These are phyloP conservation scores for Anhinga anhinga DNA, from an alignment of 2,113 vertebrate genomes.

Conservation along the genomic window DNA sequence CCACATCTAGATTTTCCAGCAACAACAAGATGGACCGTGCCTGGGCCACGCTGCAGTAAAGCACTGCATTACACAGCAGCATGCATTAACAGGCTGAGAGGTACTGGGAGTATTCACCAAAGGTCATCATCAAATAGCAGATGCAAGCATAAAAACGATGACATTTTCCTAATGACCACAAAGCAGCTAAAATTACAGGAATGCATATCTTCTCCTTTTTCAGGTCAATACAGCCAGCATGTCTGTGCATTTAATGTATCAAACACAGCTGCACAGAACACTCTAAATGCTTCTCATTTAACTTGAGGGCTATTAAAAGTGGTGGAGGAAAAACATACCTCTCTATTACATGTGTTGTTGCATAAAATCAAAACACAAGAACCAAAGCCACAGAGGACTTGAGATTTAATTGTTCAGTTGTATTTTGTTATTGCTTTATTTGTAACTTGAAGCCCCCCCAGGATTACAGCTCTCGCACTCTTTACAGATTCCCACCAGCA, in stretches of 20 bases:
- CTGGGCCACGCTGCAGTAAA: neutral
- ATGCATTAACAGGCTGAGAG: neutral
- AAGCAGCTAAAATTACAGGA: slow-evolving; percentile 36
- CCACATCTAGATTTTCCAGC: neutral
- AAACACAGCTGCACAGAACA: slow-evolving; percentile 18
- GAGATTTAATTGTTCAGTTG: slow-evolving; percentile 53
- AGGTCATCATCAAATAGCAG: slow-evolving; percentile 22
- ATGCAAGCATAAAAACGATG: neutral
- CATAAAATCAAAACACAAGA: slow-evolving; percentile 46
- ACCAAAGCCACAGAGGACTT: neutral
- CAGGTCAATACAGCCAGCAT: neutral
- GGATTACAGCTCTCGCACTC: neutral
- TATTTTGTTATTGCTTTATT: slow-evolving; percentile 46
- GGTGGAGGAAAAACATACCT: neutral
- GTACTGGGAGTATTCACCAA: neutral
- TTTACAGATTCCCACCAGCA: neutral
- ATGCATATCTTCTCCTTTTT: slow-evolving; percentile 1
- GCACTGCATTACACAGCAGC: neutral
- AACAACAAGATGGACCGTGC: neutral
- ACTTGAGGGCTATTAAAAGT: slow-evolving; percentile 15
- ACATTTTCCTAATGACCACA: slow-evolving; percentile 36
- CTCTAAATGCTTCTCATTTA: slow-evolving; percentile 3
- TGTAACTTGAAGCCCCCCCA: neutral
- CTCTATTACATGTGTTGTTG: neutral
- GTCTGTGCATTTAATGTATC: neutral